Conservation (phyloP, 2,888 invertebrate species). For the Pocota personata region DNA sequence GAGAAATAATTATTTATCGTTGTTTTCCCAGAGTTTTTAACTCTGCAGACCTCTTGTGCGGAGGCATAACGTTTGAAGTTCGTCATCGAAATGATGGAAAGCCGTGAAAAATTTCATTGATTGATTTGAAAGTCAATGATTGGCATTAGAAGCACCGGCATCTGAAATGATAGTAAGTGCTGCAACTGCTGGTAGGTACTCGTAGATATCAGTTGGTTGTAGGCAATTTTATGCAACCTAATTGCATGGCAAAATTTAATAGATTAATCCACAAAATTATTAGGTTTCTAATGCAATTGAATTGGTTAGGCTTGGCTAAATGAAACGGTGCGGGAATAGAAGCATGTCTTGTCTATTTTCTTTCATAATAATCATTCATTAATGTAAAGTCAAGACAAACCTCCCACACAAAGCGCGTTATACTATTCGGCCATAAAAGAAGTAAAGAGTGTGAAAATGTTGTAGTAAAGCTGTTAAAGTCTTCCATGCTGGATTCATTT, state of each 20-base stretch:
- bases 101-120: constrained; percentile 62
- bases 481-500: no score
- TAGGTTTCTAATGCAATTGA: neutral
- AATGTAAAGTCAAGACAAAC: no score
- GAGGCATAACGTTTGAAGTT: constrained; percentile 41
- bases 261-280: constrained; percentile 42
- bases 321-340: constrained; percentile 5
- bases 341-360: no score
- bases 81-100: constrained; percentile 63
- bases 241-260: neutral
- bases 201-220: neutral
- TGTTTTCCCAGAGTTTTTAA: constrained; percentile 59
- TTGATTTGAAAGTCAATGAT: constrained; percentile 59
- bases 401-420: no score
- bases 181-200: constrained; percentile 71
- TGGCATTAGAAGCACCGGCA: constrained; percentile 67
- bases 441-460: no score
- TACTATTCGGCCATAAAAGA: no score
- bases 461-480: no score
- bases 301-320: neutral
- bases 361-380: no score
- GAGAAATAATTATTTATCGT: constrained; percentile 59
- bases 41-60: constrained; percentile 4
- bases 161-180: constrained; percentile 20
- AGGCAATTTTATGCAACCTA: constrained; percentile 59